phyloP scores from a whole-genome alignment of 2,113 vertebrate species.

The Centropus bengalensis region DNA sequence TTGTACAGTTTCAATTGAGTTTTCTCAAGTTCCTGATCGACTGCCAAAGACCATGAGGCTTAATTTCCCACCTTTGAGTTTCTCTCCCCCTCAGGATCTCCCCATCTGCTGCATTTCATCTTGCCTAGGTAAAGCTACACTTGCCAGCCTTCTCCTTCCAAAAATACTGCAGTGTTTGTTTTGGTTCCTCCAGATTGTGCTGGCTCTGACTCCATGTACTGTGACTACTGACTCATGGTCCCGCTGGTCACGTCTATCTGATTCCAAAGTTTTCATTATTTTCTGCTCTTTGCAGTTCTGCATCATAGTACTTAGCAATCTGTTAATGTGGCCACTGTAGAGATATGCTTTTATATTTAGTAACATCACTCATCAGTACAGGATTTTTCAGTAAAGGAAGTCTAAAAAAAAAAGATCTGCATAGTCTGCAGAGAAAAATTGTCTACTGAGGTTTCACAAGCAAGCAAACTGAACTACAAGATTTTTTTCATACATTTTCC shows the following conservation, averaged over 20 bases:
- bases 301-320: not conserved
- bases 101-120: conserved; percentile 58
- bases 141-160: conserved; percentile 49
- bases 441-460: not conserved
- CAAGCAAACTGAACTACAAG: not conserved
- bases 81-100: conserved; percentile 33
- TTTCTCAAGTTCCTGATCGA: conserved; percentile 36
- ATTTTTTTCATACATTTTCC: not conserved
- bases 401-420: not conserved
- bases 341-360: conserved; percentile 37
- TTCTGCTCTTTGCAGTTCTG: conserved; percentile 16
- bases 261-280: conserved; percentile 34
- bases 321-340: conserved; percentile 9
- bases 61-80: conserved; percentile 34
- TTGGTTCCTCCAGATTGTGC: conserved; percentile 55
- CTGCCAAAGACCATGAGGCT: conserved; percentile 34
- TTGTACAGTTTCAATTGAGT: not conserved
- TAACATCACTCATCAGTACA: not conserved
- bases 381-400: conserved; percentile 32
- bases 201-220: conserved; percentile 18
- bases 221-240: conserved; percentile 32
- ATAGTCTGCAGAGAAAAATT: not conserved
- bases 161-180: conserved; percentile 55
- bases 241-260: conserved; percentile 12
- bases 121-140: conserved; percentile 51